These are phyloP conservation scores for Sciurus vulgaris DNA, from an alignment of 2,797 vertebrate species.

Conservation along the genomic window DNA sequence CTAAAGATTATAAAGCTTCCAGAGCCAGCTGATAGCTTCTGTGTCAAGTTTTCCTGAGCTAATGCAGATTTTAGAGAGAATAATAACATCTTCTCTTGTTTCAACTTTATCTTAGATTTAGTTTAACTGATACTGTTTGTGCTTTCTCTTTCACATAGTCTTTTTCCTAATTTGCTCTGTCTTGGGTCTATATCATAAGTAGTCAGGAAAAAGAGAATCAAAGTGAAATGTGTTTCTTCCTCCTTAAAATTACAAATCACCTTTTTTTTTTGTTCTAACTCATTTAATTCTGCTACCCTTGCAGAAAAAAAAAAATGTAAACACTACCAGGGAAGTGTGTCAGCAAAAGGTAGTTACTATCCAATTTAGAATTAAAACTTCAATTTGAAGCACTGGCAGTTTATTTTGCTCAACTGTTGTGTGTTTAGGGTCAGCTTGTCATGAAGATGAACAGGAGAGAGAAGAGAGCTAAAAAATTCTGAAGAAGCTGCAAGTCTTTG, in stretches of 20 bases:
- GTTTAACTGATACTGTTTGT: not conserved
- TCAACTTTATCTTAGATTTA: not conserved
- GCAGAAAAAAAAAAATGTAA: constrained; percentile 42
- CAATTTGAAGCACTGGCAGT: not conserved
- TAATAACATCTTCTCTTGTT: not conserved
- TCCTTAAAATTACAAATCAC: not conserved
- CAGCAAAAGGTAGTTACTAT: constrained; percentile 18
- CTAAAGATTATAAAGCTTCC: not conserved
- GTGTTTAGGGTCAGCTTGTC: not conserved
- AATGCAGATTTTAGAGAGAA: not conserved
- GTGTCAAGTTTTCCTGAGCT: not conserved
- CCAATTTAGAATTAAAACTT: constrained; percentile 54
- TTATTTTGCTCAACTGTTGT: constrained; percentile 46
- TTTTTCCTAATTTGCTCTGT: constrained; percentile 22
- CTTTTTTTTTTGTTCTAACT: not conserved
- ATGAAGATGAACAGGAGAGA: not conserved
- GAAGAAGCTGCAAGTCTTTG: not conserved
- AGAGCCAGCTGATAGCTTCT: not conserved
- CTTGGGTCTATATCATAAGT: not conserved
- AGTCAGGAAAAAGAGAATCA: not conserved
- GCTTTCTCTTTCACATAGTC: not conserved
- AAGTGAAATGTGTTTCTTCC: not conserved
- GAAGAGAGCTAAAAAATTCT: not conserved
- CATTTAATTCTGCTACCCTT: constrained; percentile 60
- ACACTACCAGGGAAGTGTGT: constrained; percentile 16